phyloP scores from a whole-genome alignment of 2,113 vertebrate genomes.

The Dunckerocampus dactyliophorus region DNA sequence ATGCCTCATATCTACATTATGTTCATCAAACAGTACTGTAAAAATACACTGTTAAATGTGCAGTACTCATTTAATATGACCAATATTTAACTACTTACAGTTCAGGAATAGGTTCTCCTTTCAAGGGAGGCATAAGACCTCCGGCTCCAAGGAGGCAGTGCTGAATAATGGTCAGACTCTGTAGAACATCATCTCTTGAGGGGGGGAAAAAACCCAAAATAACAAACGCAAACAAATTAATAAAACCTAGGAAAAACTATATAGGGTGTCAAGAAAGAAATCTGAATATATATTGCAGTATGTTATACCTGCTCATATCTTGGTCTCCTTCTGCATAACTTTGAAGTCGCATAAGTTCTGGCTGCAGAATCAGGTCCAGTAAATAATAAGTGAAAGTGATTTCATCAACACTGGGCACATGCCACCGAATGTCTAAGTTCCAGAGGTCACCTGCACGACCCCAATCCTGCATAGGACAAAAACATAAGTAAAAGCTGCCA shows the following conservation, averaged over 20 bases:
- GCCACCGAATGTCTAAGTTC: constrained; percentile 93
- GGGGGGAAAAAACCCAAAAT: constrained; percentile 20
- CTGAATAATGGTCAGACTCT: constrained; percentile 89
- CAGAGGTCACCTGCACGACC: constrained; percentile 93
- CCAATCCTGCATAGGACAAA: constrained; percentile 82
- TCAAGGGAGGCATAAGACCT: constrained; percentile 84
- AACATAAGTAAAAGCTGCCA: background rate
- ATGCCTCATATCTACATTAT: too few species aligned
- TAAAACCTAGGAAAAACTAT: background rate
- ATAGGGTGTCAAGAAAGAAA: background rate
- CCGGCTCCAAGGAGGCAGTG: constrained; percentile 95
- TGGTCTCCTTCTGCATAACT: constrained; percentile 80
- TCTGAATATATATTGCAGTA: background rate
- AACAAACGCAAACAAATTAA: background rate
- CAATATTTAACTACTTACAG: constrained; percentile 75
- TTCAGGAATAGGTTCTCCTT: constrained; percentile 83
- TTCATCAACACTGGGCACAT: constrained; percentile 87
- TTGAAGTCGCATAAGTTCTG: constrained; percentile 85
- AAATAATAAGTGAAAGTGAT: constrained; percentile 83
- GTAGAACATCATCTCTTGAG: constrained; percentile 97
- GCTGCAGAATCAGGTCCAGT: constrained; percentile 89
- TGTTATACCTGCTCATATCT: constrained; percentile 85
- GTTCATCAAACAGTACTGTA: too few species aligned
- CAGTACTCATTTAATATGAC: background rate
- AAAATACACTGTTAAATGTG: background rate